A percentile compares a stretch with the other conserved stretches of the same genome.
These are phyloP conservation scores for Silvanus unidentatus DNA, from an alignment of 2,888 invertebrate species.

Conservation along the genomic window DNA sequence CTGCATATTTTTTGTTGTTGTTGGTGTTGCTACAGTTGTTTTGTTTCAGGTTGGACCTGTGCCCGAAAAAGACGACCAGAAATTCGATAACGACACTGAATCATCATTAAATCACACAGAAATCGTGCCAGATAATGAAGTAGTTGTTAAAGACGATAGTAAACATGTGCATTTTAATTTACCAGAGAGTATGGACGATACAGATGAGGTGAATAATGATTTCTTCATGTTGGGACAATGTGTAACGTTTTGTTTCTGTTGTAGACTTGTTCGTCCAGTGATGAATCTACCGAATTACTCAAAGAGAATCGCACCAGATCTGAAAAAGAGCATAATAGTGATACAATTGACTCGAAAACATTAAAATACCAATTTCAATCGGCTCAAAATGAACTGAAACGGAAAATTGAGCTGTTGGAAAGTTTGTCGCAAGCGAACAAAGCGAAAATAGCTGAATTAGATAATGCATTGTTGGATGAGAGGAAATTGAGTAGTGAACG, in stretches of 20 bases:
- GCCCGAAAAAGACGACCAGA: conserved; percentile 22
- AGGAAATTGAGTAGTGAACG: conserved; percentile 29
- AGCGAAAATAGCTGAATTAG: conserved; percentile 34
- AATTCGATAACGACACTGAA: conserved; percentile 16
- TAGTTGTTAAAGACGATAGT: conserved; percentile 14
- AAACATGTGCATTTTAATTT: conserved; percentile 30
- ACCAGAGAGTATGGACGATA: conserved; percentile 21
- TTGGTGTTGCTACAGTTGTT: too few relatives aligned
- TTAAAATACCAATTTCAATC: conserved; percentile 44
- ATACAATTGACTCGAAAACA: conserved; percentile 40
- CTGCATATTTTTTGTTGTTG: too few relatives aligned
- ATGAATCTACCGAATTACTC: too few relatives aligned
- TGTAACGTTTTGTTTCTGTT: too few relatives aligned
- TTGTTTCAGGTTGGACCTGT: conserved; percentile 29
- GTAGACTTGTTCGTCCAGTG: too few relatives aligned
- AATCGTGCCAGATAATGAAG: neutral
- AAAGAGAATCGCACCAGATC: neutral
- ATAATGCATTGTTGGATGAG: conserved; percentile 31
- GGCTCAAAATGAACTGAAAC: conserved; percentile 37
- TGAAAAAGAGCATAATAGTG: conserved; percentile 19
- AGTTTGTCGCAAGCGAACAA: conserved; percentile 33
- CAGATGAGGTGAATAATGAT: neutral
- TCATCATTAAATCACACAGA: conserved; percentile 10
- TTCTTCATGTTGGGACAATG: too few relatives aligned
- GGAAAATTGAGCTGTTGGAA: conserved; percentile 39